Base-by-base conservation (phyloP, 2,888 invertebrate genomes). In the Calliopum simillimum region DNA sequence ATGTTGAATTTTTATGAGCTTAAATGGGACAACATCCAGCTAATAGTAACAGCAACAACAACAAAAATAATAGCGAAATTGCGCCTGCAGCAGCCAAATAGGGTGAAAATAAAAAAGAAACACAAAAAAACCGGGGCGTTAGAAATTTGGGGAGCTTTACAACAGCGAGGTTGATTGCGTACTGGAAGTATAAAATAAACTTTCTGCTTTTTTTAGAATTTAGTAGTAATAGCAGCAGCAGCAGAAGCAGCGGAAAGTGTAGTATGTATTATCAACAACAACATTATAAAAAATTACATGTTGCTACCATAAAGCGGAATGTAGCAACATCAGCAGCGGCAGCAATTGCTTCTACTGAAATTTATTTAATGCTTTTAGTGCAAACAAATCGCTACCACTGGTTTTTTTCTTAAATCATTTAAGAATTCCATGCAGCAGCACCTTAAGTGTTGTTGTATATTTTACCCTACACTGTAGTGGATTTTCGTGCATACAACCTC, bases 1-100 rank as follows among this genome's bases (percentile, higher is more conserved):
- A 53, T 67, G 46, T 49, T 69, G 59, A 25, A 69, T 65, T 69
- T 69, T 69, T 69, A 69, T 69, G 69, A 69, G 69, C 69, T 64
- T 64, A 65, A 69, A 69, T 58, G 58, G 61, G 13, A 53, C 65
- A 61, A 58, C 33, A 49, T 58, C 47, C 33, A 14, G 13, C 46
- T 49, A 33, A 49, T 19, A 16, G n/a, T 41, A 55, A 23, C 41
- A 59, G 16, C 4, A 59, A 49, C 16, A 14, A 3, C 23, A 51
- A 46, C 65, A 55, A 21, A 55, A 65, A 25, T 44, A 23, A 21
- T 51, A 66, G 4, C 49, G 46, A 19, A 16, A 19, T 19, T 43
- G 49, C n/a, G 43, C 53, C 43, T 14, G 16, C 43, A 55, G 41
- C 53, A 53, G n/a, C n/a, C n/a, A 44, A 44, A 55, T 14, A 25